phyloP scores from a whole-genome alignment of 2,888 invertebrate species.

The Cheilosia pagana region DNA sequence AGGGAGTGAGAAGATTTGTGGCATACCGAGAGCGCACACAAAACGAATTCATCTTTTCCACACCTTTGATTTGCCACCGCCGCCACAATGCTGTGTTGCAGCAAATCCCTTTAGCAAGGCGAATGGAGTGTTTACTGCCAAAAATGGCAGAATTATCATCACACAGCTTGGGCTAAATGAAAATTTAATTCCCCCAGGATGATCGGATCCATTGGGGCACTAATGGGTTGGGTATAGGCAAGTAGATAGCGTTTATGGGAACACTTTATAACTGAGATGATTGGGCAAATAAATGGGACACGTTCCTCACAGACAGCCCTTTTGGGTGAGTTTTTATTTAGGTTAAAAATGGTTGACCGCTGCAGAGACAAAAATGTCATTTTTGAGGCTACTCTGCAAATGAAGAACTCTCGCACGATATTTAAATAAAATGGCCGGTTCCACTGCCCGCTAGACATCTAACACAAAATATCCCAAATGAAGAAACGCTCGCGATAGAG shows the following conservation, averaged over 20 bases:
- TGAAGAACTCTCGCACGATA: too few relatives aligned
- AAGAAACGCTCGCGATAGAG: too few relatives aligned
- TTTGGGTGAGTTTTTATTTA: too few relatives aligned
- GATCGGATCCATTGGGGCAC: not conserved
- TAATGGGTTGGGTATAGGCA: not conserved
- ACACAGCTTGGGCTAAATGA: not conserved
- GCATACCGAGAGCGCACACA: slow-evolving; percentile 52
- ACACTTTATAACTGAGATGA: not conserved
- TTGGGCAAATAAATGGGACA: too few relatives aligned
- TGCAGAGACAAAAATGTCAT: too few relatives aligned
- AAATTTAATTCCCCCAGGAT: not conserved
- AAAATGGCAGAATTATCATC: slow-evolving; percentile 44
- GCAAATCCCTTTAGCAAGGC: slow-evolving; percentile 47
- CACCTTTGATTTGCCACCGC: slow-evolving; percentile 57
- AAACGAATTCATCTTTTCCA: slow-evolving; percentile 66
- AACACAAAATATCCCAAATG: too few relatives aligned
- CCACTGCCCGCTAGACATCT: too few relatives aligned
- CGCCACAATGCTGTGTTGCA: not conserved
- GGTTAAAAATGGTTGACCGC: too few relatives aligned
- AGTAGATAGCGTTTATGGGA: not conserved
- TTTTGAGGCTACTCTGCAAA: too few relatives aligned
- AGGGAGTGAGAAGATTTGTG: slow-evolving; percentile 55
- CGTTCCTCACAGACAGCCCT: too few relatives aligned
- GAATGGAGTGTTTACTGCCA: slow-evolving; percentile 25
- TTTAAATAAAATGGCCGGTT: too few relatives aligned